Conservation (phyloP, 1,140 invertebrate species). For the Nephila pilipes region DNA sequence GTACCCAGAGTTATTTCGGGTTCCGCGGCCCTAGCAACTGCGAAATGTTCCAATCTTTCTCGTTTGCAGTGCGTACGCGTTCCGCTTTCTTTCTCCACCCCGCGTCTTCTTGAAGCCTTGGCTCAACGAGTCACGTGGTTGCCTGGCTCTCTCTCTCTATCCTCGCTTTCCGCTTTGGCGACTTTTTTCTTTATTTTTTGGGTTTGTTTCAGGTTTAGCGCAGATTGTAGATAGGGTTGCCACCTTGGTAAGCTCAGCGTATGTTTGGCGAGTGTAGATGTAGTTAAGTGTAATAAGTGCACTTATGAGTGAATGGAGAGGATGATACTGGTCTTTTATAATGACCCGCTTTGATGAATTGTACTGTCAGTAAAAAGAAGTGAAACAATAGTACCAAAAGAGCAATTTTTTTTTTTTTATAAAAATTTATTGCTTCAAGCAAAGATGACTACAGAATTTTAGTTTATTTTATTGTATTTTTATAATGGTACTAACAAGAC, state of each 20-base stretch:
- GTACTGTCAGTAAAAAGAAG: no score
- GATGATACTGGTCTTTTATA: not conserved
- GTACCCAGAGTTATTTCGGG: slow-evolving; percentile 47
- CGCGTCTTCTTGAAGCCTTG: slow-evolving; percentile 36
- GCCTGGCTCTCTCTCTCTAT: slow-evolving; percentile 13
- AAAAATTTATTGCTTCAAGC: no score
- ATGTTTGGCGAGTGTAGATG: not conserved
- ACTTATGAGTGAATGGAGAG: not conserved
- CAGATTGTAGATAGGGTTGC: not conserved
- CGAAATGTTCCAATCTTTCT: slow-evolving; percentile 51
- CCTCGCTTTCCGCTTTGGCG: slow-evolving; percentile 62
- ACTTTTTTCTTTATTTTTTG: slow-evolving; percentile 48
- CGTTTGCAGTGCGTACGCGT: slow-evolving; percentile 36
- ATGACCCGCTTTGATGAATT: not conserved
- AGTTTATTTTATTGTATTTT: no score
- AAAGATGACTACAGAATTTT: no score
- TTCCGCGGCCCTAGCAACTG: slow-evolving; percentile 67
- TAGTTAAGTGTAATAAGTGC: not conserved
- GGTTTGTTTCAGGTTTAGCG: slow-evolving; percentile 12
- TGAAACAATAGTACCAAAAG: no score
- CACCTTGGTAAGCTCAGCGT: not conserved
- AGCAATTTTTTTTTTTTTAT: no score
- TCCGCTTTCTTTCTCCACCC: not conserved
- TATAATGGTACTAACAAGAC: no score
- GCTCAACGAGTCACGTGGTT: slow-evolving; percentile 66